Base-by-base conservation (phyloP, 2,113 vertebrate genomes). In the Cricetomys ansorgei region DNA sequence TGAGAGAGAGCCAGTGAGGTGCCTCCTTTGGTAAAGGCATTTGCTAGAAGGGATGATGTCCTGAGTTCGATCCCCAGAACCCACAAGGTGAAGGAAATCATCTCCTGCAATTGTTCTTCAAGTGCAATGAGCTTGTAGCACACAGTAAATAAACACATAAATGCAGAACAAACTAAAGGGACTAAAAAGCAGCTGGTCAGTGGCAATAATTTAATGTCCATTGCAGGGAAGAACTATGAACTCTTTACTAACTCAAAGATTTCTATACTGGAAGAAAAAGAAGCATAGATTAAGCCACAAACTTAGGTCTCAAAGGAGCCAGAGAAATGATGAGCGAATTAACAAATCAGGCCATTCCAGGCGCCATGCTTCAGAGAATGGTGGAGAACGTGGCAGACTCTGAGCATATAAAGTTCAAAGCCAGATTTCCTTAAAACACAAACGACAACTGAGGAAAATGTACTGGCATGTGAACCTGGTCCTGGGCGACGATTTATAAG, bases 391-490 rank as follows among this genome's bases (percentile, higher is more conserved):
- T 79, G 70, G 5, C 67, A 29, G 7, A 45, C 1, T 85, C n/a
- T 17, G 29, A 70, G n/a, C 23, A 57, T 7, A 31, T 4, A 29
- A 8, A 11, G 59, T 55, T 91, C 13, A 83, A 84, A 83, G 62
- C 89, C 29, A 94, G 16, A 86, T 62, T 90, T 72, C 55, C 34
- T 62, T 72, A 91, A 94, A 86, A 43, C 34, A 85, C 27, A 85
- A 50, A n/a, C 59, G 59, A 50, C 9, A 89, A 50, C 12, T 48
- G 53, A 80, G 91, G 8, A 72, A 65, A 88, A 57, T 72, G 19
- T 55, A 23, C 29, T 23, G 75, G 40, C 16, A 31, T 70, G 43
- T 67, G 43, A 88, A 72, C 7, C 37, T 17, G 50, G 53, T 9
- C 12, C 65, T 88, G 17, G 9, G 5, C 16, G 89, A 85, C 16